Base-by-base conservation (phyloP, 2,113 vertebrate genomes). In the Vulpes vulpes region DNA sequence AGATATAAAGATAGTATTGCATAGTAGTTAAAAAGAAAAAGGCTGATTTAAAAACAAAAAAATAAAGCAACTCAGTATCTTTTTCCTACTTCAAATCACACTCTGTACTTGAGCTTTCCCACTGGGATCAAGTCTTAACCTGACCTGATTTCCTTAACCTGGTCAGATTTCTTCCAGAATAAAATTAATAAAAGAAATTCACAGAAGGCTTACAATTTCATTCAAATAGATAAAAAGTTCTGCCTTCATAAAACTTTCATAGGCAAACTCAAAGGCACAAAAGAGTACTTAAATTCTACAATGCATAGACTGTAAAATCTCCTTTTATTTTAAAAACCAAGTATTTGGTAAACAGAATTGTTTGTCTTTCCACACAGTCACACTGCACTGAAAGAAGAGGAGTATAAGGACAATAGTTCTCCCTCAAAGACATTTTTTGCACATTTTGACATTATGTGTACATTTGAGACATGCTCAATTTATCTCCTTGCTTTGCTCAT, bases 111-210 rank as follows among this genome's bases (percentile, higher is more conserved):
- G 51, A 93, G 82, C 59, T 95, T 97, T 96, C 57, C 73, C 10
- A 49, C 51, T 87, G 93, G 86, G 62, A 97, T 90, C 82, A 89
- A 0, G 3, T 94, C 82, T 97, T 79, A 95, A 89, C 81, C 73
- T 96, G 95, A 97, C 94, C 86, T 96, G 73, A 97, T 97, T 98
- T 96, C 59, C 51, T 86, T 97, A 97, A 97, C 96, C 86, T 98
- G 97, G 96, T 89, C 97, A 94, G 62, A 96, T 95, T 97, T 97
- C 76, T 62, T 96, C 65, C 87, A 95, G 92, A 89, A 97, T 94
- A 94, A 97, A 97, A 95, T 98, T 97, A 98, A 98, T 98, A 92
- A 97, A 95, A 94, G 79, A 96, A 96, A 95, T 59, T 49, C 96
- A 96, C 96, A 94, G 83, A 94, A 97, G 97, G 96, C 92, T 97